A percentile compares a stretch with the other conserved stretches of the same genome.
Conservation (phyloP, 2,888 invertebrate species). For the Conus canariensis region DNA sequence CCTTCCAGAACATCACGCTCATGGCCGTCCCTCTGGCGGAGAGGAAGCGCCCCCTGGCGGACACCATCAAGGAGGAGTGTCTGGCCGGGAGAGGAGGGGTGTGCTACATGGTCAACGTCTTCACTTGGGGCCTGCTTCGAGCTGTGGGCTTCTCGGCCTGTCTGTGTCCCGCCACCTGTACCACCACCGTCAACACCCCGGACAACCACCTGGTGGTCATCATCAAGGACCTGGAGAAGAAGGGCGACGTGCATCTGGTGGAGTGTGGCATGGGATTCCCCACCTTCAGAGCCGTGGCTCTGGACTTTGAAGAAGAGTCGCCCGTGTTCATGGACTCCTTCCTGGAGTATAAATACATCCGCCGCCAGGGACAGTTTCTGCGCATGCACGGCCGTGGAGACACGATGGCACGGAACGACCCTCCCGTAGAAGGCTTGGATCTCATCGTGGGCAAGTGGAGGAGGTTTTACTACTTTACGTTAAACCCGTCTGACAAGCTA, state of each 20-base stretch:
- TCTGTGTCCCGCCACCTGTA: slow-evolving; percentile 46
- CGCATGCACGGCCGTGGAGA: slow-evolving; percentile 55
- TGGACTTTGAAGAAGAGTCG: slow-evolving; percentile 55
- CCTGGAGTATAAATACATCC: slow-evolving; percentile 56
- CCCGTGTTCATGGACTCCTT: slow-evolving; percentile 50
- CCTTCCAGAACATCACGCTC: slow-evolving; percentile 52
- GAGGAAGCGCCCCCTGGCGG: slow-evolving; percentile 48
- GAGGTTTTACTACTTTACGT: slow-evolving; percentile 51
- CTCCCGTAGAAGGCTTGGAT: slow-evolving; percentile 39
- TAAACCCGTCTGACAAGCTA: slow-evolving; percentile 29
- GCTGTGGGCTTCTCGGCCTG: slow-evolving; percentile 47
- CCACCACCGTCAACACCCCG: neutral
- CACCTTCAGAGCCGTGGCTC: slow-evolving; percentile 51
- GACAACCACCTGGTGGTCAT: slow-evolving; percentile 53
- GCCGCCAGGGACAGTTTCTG: slow-evolving; percentile 47
- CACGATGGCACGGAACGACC: slow-evolving; percentile 26
- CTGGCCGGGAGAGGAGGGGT: slow-evolving; percentile 52
- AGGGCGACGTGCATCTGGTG: slow-evolving; percentile 50
- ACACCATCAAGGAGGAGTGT: slow-evolving; percentile 50
- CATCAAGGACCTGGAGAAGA: slow-evolving; percentile 47
- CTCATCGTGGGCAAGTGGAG: slow-evolving; percentile 50
- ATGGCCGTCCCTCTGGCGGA: slow-evolving; percentile 38
- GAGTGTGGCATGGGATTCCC: slow-evolving; percentile 54
- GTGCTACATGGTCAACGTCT: slow-evolving; percentile 53
- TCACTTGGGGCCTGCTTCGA: slow-evolving; percentile 50